Conservation (phyloP, 2,797 vertebrate species). For the Heterohyrax brucei region DNA sequence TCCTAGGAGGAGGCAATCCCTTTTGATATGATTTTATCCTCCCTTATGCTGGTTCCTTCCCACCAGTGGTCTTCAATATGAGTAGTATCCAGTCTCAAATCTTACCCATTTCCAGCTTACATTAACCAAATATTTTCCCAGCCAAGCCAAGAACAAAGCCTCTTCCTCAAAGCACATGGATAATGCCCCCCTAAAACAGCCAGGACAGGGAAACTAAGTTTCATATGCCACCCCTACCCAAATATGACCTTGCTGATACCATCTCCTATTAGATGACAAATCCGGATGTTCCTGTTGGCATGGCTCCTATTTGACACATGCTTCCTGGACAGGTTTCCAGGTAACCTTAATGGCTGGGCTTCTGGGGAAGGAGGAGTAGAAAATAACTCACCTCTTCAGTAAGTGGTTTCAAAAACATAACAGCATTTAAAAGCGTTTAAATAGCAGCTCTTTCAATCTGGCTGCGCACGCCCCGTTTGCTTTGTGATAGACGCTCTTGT, state of each 20-base stretch:
- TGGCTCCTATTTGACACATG: conserved; percentile 31
- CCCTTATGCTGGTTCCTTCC: not conserved
- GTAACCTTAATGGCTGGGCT: conserved; percentile 76
- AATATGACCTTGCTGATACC: conserved; percentile 17
- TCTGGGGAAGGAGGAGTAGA: conserved; percentile 76
- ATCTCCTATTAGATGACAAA: conserved; percentile 68
- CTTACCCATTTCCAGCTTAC: not conserved
- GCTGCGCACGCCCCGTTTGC: conserved; percentile 65
- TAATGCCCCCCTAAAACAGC: not conserved
- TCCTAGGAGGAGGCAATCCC: not conserved
- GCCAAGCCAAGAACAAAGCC: not conserved
- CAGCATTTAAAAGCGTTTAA: conserved; percentile 80
- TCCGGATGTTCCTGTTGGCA: conserved; percentile 61
- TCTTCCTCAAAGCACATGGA: not conserved
- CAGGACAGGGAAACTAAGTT: not conserved
- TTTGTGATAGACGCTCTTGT: conserved; percentile 62
- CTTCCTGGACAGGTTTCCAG: conserved; percentile 75
- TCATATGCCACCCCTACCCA: conserved; percentile 1
- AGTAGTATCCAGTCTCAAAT: not conserved
- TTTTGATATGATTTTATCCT: not conserved
- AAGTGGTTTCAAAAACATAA: conserved; percentile 77
- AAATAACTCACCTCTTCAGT: conserved; percentile 55
- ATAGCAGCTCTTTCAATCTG: conserved; percentile 66
- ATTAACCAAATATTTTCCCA: not conserved
- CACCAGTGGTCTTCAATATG: fast-evolving